phyloP scores from a whole-genome alignment of 2,113 vertebrate genomes.

The Epinephelus moara region DNA sequence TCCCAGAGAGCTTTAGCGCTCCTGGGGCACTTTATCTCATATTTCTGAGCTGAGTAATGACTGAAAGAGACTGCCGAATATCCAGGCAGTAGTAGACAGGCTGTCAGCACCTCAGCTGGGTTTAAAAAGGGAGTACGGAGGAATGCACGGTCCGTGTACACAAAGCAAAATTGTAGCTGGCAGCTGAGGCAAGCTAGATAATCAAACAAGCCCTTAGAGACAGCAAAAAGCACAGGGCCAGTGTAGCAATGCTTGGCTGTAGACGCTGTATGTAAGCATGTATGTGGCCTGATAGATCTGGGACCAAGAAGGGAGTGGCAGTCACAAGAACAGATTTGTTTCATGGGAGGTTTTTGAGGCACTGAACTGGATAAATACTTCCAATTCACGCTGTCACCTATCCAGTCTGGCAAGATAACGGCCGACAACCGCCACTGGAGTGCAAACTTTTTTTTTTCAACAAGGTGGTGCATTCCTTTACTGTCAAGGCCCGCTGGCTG shows the following conservation, averaged over 20 bases:
- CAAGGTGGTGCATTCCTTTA: not conserved
- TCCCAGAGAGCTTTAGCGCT: conserved; percentile 52
- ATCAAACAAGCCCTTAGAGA: conserved; percentile 2
- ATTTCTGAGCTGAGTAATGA: conserved; percentile 71
- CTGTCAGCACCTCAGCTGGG: conserved; percentile 63
- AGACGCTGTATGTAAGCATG: not conserved
- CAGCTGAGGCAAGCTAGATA: conserved; percentile 26
- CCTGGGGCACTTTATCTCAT: conserved; percentile 68
- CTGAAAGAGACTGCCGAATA: conserved; percentile 44
- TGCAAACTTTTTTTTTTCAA: not conserved
- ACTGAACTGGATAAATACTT: not conserved
- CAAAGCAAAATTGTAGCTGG: conserved; percentile 20
- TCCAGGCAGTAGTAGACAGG: conserved; percentile 40
- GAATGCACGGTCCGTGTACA: conserved; percentile 32
- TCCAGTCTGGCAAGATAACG: conserved; percentile 65
- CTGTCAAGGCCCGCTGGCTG: conserved; percentile 13
- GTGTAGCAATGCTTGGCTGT: not conserved
- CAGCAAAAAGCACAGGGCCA: not conserved
- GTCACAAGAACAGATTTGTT: conserved; percentile 3
- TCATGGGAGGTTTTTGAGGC: not conserved
- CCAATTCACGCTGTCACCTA: conserved; percentile 8
- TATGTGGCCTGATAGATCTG: not conserved
- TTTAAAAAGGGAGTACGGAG: conserved; percentile 39
- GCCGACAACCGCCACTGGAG: conserved; percentile 10
- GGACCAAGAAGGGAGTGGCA: conserved; percentile 39